These are phyloP conservation scores for Bufotes viridis DNA, from an alignment of 2,797 vertebrate genomes.

Conservation along the genomic window DNA sequence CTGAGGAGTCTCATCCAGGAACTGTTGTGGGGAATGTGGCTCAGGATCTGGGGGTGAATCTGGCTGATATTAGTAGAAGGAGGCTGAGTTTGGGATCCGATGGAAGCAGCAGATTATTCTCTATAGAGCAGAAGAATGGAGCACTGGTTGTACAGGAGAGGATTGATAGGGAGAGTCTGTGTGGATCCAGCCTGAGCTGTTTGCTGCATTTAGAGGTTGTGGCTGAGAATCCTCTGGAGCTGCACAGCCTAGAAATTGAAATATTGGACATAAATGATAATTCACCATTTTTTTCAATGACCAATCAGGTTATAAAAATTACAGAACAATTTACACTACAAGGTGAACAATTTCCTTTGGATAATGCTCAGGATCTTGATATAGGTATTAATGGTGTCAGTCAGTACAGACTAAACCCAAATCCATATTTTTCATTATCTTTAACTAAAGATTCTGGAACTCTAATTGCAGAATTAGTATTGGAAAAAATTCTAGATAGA, in stretches of 20 bases:
- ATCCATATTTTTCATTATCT: constrained; percentile 68
- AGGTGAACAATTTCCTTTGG: constrained; percentile 74
- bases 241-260: constrained; percentile 85
- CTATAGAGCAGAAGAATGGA: constrained; percentile 43
- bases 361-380: constrained; percentile 42
- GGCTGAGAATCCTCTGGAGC: constrained; percentile 84
- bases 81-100: constrained; percentile 40
- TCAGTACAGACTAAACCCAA: constrained; percentile 75
- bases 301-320: constrained; percentile 78
- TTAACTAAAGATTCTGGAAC: constrained; percentile 21
- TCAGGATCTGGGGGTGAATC: constrained; percentile 35
- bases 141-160: constrained; percentile 35
- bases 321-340: constrained; percentile 74
- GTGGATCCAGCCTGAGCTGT: constrained; percentile 80
- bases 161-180: constrained; percentile 52
- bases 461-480: constrained; percentile 19
- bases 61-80: constrained; percentile 21
- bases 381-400: constrained; percentile 27
- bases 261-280: constrained; percentile 95
- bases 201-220: constrained; percentile 85
- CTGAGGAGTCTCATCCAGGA: constrained; percentile 47
- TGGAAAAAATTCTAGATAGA: constrained; percentile 23
- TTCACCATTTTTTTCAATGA: constrained; percentile 79
- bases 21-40: constrained; percentile 48
- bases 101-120: constrained; percentile 36